Percentiles rank a stretch among this genome's conserved stretches.
Conservation (phyloP, 1,140 invertebrate genomes). For the Bombus difficillimus region DNA sequence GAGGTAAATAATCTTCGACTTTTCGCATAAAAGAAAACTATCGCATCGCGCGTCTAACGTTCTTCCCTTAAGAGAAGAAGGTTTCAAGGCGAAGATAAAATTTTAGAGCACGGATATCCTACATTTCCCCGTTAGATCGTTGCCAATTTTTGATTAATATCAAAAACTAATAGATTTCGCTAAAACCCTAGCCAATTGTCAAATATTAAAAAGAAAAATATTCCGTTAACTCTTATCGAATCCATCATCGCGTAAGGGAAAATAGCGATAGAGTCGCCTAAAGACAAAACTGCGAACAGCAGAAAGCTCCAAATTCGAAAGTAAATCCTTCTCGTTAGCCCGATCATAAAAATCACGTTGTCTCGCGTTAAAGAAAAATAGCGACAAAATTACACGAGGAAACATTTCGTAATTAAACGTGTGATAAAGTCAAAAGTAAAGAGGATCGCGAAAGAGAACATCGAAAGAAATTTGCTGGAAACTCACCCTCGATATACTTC, state of each 20-base stretch:
- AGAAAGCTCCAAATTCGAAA: no score
- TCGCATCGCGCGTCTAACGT: not conserved
- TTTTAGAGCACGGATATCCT: not conserved
- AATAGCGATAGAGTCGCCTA: no score
- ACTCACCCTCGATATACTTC: constrained; percentile 84
- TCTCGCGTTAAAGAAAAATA: not conserved
- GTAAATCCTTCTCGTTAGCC: no score
- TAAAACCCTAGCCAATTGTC: no score
- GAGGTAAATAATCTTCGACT: not conserved
- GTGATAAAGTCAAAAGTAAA: not conserved
- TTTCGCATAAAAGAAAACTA: no score
- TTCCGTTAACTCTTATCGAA: not conserved
- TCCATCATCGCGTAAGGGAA: no score
- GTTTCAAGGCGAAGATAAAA: not conserved
- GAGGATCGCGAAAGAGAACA: rapidly evolving
- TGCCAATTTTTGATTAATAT: not conserved
- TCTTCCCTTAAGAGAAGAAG: not conserved
- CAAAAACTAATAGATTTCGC: no score
- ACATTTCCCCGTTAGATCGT: not conserved
- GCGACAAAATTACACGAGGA: not conserved
- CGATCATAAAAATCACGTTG: no score
- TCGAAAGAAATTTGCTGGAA: not conserved
- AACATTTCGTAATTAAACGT: no score
- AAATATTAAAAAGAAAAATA: no score
- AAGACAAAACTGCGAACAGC: no score